Evolutionary conservation across 2,888 invertebrate species (phyloP).

Genomic region (Nesidiocoris tenuis): DNA sequence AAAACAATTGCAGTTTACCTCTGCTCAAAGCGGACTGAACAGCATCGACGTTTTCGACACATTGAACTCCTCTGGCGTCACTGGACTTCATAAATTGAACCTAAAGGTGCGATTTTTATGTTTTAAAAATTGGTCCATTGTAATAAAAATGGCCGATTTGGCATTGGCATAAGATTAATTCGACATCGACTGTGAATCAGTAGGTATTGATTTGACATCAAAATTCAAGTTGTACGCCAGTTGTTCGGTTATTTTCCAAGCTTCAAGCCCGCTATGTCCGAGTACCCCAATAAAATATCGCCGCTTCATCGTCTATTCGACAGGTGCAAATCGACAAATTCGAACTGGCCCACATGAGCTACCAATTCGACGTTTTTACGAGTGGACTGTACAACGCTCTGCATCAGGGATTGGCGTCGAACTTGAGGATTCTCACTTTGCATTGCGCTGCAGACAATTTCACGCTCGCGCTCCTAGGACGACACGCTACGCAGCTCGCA

Average conservation of each 20-base stretch:
- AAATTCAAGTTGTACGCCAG: no score
- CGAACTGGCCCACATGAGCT: slow-evolving; percentile 46
- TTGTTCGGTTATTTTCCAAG: no score
- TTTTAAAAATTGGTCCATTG: not conserved
- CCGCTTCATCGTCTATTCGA: no score
- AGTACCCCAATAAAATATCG: no score
- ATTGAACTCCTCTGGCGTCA: slow-evolving; percentile 50
- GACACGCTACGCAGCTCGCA: slow-evolving; percentile 51
- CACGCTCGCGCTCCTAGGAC: slow-evolving; percentile 51
- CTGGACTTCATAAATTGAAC: slow-evolving; percentile 51
- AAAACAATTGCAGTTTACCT: slow-evolving; percentile 39
- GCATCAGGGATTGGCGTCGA: slow-evolving; percentile 51
- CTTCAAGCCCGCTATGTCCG: no score
- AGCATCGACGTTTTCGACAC: slow-evolving; percentile 44
- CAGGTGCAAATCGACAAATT: slow-evolving; percentile 43
- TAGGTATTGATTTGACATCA: no score
- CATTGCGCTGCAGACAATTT: slow-evolving; percentile 52
- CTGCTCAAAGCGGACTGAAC: slow-evolving; percentile 21
- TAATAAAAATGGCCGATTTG: not conserved
- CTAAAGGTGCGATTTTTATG: slow-evolving; percentile 48
- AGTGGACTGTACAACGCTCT: slow-evolving; percentile 49
- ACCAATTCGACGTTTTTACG: slow-evolving; percentile 30
- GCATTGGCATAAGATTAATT: no score
- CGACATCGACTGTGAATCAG: not conserved
- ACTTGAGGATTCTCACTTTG: slow-evolving; percentile 51